Evolutionary conservation across 2,113 vertebrate species (phyloP).

Genomic region (Pomatostomus ruficeps): DNA sequence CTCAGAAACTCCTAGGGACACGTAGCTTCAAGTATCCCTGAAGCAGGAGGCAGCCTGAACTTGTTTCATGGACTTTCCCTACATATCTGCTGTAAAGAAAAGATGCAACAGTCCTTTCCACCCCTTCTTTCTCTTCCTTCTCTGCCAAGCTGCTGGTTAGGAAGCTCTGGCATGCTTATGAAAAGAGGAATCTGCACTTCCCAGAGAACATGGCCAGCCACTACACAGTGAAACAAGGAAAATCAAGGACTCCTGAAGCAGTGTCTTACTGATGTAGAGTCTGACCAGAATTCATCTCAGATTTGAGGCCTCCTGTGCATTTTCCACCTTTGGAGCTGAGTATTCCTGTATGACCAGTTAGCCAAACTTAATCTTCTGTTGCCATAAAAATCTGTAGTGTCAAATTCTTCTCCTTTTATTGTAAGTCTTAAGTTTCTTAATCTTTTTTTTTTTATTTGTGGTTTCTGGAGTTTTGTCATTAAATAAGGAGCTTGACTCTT

Average conservation of each 20-base stretch:
- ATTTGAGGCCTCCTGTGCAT: neutral
- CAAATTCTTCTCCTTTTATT: neutral
- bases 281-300: accelerated
- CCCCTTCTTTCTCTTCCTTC: neutral
- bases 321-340: neutral
- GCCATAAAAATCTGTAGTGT: neutral
- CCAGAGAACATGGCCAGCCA: neutral
- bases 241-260: neutral
- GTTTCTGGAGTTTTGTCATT: neutral
- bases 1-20: neutral
- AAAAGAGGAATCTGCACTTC: neutral
- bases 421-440: neutral
- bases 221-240: neutral
- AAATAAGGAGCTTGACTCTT: neutral
- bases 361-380: neutral
- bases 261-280: neutral
- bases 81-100: neutral
- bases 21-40: neutral
- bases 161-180: neutral
- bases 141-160: neutral
- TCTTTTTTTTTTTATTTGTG: neutral
- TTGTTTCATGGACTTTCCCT: neutral
- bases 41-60: neutral
- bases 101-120: neutral
- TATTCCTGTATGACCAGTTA: neutral